A percentile compares a stretch with the other conserved stretches of the same genome.
These are phyloP conservation scores for Thunnus thynnus DNA, from an alignment of 2,113 vertebrate genomes.

Conservation along the genomic window DNA sequence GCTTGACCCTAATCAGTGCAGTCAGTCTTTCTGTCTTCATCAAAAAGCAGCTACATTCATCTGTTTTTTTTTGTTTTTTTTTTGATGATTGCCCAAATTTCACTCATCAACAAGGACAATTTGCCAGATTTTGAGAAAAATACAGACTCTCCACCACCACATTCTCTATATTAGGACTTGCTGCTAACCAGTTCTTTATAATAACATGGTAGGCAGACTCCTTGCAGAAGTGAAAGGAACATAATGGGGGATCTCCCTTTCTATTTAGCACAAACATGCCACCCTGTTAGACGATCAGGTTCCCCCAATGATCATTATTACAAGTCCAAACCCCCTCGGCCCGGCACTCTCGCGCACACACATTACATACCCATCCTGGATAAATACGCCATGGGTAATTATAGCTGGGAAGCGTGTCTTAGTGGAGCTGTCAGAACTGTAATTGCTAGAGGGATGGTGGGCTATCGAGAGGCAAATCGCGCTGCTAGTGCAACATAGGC, in stretches of 20 bases:
- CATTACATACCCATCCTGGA: slow-evolving; percentile 72
- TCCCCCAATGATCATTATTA: slow-evolving; percentile 77
- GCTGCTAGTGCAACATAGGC: slow-evolving; percentile 70
- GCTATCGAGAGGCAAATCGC: slow-evolving; percentile 82
- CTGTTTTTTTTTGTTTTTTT: slow-evolving; percentile 39
- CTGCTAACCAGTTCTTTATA: slow-evolving; percentile 46
- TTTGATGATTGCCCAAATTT: slow-evolving; percentile 51
- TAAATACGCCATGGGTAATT: slow-evolving; percentile 85
- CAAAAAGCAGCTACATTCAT: slow-evolving; percentile 55
- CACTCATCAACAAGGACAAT: slow-evolving; percentile 51
- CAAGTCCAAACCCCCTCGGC: slow-evolving; percentile 67
- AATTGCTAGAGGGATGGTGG: slow-evolving; percentile 85
- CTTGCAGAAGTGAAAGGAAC: slow-evolving; percentile 48
- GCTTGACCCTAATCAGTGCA: slow-evolving; percentile 80
- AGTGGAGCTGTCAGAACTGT: slow-evolving; percentile 84
- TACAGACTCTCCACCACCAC: not conserved
- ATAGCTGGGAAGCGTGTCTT: slow-evolving; percentile 79
- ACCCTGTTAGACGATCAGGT: slow-evolving; percentile 72
- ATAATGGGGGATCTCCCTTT: slow-evolving; percentile 69
- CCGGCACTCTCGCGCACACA: slow-evolving; percentile 52
- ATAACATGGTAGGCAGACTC: slow-evolving; percentile 42
- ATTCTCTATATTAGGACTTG: slow-evolving; percentile 24
- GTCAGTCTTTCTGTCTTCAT: slow-evolving; percentile 62
- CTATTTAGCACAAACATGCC: slow-evolving; percentile 77
- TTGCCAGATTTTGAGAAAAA: slow-evolving; percentile 3